Percentiles rank a stretch among this genome's conserved stretches.
Evolutionary conservation across 2,797 vertebrate species (phyloP).

Genomic region (Ptychobarbus kaznakovi): DNA sequence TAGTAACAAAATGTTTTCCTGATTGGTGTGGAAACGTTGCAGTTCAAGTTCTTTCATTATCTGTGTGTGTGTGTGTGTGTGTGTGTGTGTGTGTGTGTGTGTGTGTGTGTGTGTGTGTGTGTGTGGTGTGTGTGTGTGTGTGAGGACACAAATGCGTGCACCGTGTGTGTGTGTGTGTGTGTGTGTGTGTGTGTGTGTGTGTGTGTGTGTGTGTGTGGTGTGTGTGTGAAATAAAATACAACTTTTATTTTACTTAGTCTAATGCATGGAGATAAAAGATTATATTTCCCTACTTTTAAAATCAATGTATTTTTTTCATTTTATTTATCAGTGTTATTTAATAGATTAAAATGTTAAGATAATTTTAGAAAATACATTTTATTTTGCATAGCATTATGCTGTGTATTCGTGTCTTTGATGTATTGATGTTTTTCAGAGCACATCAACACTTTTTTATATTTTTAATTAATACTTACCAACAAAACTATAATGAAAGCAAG

Average conservation of each 20-base stretch:
- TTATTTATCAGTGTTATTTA: not conserved
- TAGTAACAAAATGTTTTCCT: slow-evolving; percentile 35
- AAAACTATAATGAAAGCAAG: not conserved
- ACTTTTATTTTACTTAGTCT: not conserved
- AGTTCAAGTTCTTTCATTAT: not conserved
- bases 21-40: not conserved
- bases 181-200: too few relatives aligned
- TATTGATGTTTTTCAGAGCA: not conserved
- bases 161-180: too few relatives aligned
- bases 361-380: not conserved
- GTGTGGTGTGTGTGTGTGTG: too few relatives aligned
- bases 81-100: too few relatives aligned
- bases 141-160: too few relatives aligned
- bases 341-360: not conserved
- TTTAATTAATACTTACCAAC: not conserved
- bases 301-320: not conserved
- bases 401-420: not conserved
- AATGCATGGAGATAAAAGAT: not conserved
- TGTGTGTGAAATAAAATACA: too few relatives aligned
- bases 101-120: too few relatives aligned
- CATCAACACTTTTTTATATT: not conserved
- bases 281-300: not conserved
- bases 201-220: too few relatives aligned
- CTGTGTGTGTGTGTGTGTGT: not conserved
- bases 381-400: not conserved